A percentile compares a stretch with the other conserved stretches of the same genome.
Conservation (phyloP, 2,113 vertebrate genomes). For the Protobothrops mucrosquamatus region DNA sequence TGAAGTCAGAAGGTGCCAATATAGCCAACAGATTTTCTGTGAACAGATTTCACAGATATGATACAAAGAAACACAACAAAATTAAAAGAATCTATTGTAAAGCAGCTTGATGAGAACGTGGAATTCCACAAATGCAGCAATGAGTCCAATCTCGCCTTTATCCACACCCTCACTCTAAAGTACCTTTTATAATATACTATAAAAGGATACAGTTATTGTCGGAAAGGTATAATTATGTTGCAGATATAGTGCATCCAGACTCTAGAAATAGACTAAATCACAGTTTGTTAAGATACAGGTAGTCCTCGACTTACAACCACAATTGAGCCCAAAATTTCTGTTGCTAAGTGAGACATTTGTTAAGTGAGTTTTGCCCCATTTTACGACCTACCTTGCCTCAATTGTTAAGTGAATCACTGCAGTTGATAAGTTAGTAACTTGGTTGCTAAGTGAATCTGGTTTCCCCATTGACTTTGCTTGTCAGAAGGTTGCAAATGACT, state of each 20-base stretch:
- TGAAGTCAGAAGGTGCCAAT: background rate
- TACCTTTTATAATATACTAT: background rate
- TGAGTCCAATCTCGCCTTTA: background rate
- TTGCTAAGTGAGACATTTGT: background rate
- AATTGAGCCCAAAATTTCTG: background rate
- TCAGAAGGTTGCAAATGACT: background rate
- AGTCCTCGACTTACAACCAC: background rate
- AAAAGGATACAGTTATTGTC: background rate
- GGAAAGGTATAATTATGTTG: background rate
- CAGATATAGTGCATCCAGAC: background rate
- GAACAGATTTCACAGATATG: background rate
- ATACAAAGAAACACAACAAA: background rate
- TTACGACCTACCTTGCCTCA: background rate
- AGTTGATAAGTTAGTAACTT: background rate
- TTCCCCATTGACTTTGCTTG: background rate
- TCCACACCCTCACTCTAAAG: background rate
- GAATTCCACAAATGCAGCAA: background rate
- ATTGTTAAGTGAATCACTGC: background rate
- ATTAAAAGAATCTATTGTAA: background rate
- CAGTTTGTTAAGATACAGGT: background rate
- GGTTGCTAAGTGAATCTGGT: background rate
- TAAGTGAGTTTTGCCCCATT: background rate
- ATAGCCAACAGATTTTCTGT: background rate
- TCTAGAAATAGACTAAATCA: background rate
- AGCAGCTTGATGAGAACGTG: background rate